Percentiles rank a stretch among this genome's conserved stretches.
phyloP scores from a whole-genome alignment of 2,113 vertebrate species.

The Pangasianodon hypophthalmus region DNA sequence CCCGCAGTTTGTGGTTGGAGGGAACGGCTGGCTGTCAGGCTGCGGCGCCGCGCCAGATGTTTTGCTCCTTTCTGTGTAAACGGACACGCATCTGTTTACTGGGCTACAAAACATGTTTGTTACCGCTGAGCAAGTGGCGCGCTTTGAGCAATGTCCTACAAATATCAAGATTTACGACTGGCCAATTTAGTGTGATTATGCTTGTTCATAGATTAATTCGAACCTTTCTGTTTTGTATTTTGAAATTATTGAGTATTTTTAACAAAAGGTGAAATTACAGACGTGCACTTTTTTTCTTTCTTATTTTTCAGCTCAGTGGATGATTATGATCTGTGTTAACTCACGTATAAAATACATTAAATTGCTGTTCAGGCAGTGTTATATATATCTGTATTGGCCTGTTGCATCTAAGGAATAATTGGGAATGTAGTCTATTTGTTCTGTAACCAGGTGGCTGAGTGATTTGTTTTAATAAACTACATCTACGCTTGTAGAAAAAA shows the following conservation, averaged over 20 bases:
- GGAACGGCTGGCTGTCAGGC: conserved; percentile 79
- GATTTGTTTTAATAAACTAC: neutral
- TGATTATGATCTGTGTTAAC: neutral
- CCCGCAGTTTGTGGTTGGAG: conserved; percentile 70
- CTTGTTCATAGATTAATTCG: conserved; percentile 1
- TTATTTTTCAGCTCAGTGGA: neutral
- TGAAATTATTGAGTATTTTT: neutral
- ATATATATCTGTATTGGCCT: neutral
- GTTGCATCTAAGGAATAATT: neutral
- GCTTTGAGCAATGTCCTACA: conserved; percentile 13
- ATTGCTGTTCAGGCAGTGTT: neutral
- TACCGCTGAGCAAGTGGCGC: conserved; percentile 68
- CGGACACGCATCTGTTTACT: conserved; percentile 81
- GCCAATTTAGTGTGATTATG: neutral
- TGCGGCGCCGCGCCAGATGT: conserved; percentile 77
- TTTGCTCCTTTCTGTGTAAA: conserved; percentile 80
- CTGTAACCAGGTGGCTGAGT: neutral
- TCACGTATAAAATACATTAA: neutral
- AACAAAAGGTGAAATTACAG: neutral
- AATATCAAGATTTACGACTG: conserved; percentile 31
- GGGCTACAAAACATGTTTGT: conserved; percentile 80
- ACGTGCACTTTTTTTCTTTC: neutral
- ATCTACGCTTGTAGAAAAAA: neutral
- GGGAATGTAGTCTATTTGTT: neutral
- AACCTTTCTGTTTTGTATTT: neutral